A percentile compares a stretch with the other conserved stretches of the same genome.
phyloP scores from a whole-genome alignment of 2,113 vertebrate genomes.

The Campylomormyrus tamandua region DNA sequence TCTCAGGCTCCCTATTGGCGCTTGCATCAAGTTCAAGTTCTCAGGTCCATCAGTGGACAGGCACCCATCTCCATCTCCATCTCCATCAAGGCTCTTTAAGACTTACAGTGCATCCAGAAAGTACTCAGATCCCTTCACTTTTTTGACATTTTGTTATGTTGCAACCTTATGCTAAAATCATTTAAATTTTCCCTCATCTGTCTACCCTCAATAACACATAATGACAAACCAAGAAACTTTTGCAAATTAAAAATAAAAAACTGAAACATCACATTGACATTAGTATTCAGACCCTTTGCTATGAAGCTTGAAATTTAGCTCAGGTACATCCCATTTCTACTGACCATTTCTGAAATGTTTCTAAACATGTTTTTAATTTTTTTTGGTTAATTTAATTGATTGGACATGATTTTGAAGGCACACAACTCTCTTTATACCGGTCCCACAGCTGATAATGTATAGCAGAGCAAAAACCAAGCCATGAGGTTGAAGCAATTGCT shows the following conservation, averaged over 20 bases:
- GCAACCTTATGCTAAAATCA: not conserved
- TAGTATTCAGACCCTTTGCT: not conserved
- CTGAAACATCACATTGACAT: not conserved
- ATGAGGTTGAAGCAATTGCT: too few relatives aligned
- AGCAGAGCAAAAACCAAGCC: too few relatives aligned
- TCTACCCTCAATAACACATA: not conserved
- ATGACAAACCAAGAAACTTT: not conserved
- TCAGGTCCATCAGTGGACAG: not conserved
- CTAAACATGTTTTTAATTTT: not conserved
- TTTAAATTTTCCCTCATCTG: not conserved
- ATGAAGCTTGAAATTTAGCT: not conserved
- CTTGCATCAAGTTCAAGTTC: not conserved
- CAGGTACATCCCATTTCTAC: not conserved
- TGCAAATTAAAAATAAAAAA: not conserved
- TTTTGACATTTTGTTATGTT: too few relatives aligned
- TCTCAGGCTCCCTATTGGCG: not conserved
- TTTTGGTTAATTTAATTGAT: too few relatives aligned
- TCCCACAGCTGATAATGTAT: too few relatives aligned
- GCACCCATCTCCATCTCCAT: not conserved
- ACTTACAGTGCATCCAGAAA: not conserved
- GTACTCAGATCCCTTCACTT: not conserved
- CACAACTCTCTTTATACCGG: not conserved
- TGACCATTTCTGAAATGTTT: not conserved
- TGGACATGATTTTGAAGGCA: not conserved
- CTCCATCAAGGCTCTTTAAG: not conserved